phyloP scores from a whole-genome alignment of 2,113 vertebrate genomes.

The Oenanthe melanoleuca region DNA sequence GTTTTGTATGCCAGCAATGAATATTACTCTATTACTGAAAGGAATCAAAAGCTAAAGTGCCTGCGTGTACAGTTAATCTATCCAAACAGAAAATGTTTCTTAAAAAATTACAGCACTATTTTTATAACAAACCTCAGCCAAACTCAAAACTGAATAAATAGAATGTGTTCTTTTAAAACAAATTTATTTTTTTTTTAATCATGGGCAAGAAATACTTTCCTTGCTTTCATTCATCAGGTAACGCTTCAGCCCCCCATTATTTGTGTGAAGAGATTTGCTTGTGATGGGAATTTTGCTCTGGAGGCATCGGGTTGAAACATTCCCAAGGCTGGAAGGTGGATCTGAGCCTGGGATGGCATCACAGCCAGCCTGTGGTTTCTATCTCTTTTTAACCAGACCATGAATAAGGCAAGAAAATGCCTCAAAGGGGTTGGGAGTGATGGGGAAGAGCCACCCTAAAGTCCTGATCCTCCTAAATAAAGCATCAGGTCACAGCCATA shows the following conservation, averaged over 20 bases:
- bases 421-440: not conserved
- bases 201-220: constrained; percentile 16
- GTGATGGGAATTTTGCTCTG: not conserved
- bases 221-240: constrained; percentile 54
- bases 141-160: constrained; percentile 59
- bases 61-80: constrained; percentile 69
- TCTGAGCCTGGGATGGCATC: not conserved
- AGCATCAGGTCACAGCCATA: not conserved
- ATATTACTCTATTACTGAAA: constrained; percentile 53
- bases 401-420: not conserved
- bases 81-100: constrained; percentile 71
- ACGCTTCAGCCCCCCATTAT: not conserved
- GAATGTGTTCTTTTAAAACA: constrained; percentile 45
- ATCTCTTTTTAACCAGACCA: not conserved
- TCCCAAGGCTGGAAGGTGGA: not conserved
- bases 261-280: not conserved
- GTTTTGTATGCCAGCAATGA: constrained; percentile 45
- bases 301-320: not conserved
- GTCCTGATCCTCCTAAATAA: not conserved
- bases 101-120: constrained; percentile 61
- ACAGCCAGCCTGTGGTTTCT: not conserved
- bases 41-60: constrained; percentile 71
- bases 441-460: not conserved
- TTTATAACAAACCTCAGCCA: constrained; percentile 65
- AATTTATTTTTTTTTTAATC: constrained; percentile 40